Evolutionary conservation across 2,797 vertebrate species (phyloP), one percentile per base, ranked within the genome.

Genomic region (Botia almorhae): DNA sequence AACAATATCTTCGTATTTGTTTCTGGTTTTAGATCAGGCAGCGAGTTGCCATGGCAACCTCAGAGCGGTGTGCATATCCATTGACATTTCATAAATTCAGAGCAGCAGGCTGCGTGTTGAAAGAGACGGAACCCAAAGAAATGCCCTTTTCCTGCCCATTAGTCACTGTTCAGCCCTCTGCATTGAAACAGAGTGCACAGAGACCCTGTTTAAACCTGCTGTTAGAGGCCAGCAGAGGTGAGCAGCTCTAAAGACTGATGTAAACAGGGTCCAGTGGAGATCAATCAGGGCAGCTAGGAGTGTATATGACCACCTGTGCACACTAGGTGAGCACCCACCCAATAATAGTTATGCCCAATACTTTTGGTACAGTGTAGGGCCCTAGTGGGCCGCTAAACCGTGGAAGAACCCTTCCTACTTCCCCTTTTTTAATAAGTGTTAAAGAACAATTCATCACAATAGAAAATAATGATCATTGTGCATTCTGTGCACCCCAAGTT

Each of bases 41-140:
- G 23, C 3, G 7, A 33, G 83, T 86, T 84, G 74, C 79, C 83
- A 83, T 86, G 51, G 81, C 65, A 64, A 84, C 77, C 8, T 12
- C 0, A 58, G 74, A 77, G 48, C 69, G 50, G 53, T 83, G 72
- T 68, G 73, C 67, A 81, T 67, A 82, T 80, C 69, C 71, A 81
- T 78, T 81, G 76, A 83, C 84, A 79, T 85, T 83, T 83, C 51
- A 67, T 36, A 70, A 82, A 76, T 71, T 56, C 82, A 76, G 67
- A 82, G 76, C 55, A 60, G 67, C 61, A 46, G 43, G 43, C 69
- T n/a, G 23, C 55, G 63, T 63, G 63, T 29, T 39, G 21, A 16
- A 77, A 48, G 61, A 55, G 8, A 55, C 7, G 5, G 67, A 13
- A 43, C 23, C 29, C 17, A 6, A 10, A 26, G 6, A 65, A 17